Evolutionary conservation across 2,113 vertebrate species (phyloP), one percentile per base, ranked within the genome.

Genomic region (Alethe castanea): DNA sequence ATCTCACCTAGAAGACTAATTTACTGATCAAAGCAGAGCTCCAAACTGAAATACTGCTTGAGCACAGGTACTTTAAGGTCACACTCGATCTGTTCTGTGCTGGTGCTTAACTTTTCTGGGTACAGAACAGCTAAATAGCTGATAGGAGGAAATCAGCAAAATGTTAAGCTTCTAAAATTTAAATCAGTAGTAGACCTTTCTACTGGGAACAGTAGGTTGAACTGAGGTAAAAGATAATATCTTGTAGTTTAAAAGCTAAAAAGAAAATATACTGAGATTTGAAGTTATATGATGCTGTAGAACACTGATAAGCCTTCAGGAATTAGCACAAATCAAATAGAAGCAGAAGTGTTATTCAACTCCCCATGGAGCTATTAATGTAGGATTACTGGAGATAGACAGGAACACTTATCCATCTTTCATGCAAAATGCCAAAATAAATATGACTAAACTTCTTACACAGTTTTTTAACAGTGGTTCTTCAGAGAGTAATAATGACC

Each of bases 361-460:
- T 96, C 87, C 71, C 82, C 33, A 29, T 1, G 5, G 81, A 88
- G 54, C 81, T 93, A 71, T 93, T 94, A 90, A 86, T 45, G 60
- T 33, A 66, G 42, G 53, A 93, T 78, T 96, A 86, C 33, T 96
- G 31, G 19, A 94, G 56, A 92, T 45, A 88, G 13, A 78, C 60
- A 88, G 67, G 69, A 77, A 83, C 64, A 65, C 12, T 80, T 81
- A 81, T 81, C 84, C 24, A 66, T 67, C 35, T 88, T 53, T 60
- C 77, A 90, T 60, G 64, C 38, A 83, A 95, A 95, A 92, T 44
- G 25, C n/a, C 67, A 86, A 93, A 96, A 93, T 71, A 95, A 95
- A 72, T 29, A 77, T 24, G 4, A 64, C 31, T 44, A 87, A 89
- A 83, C 52, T 52, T 83, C 35, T 64, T 59, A 38, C 9, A 56